These are phyloP conservation scores for Redunca redunca DNA, from an alignment of 2,113 vertebrate genomes.

Conservation along the genomic window DNA sequence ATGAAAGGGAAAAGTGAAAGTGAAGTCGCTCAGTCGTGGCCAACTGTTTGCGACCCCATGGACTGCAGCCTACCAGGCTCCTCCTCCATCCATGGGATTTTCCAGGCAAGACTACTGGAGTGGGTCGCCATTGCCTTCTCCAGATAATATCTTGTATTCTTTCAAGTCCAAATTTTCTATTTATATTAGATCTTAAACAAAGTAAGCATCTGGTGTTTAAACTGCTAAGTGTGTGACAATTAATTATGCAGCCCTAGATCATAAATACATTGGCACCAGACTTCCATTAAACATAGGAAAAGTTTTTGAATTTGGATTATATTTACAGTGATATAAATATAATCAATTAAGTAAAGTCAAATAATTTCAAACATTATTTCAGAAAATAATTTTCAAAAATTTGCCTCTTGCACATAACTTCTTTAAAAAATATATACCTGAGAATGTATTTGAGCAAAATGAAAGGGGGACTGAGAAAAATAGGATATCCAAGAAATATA, in stretches of 20 bases:
- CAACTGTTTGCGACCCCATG: fast-evolving
- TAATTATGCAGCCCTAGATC: neutral
- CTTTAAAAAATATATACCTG: neutral
- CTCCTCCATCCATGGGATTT: no score
- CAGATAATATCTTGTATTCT: neutral
- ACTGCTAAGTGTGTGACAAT: neutral
- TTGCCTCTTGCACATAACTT: neutral
- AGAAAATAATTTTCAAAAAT: neutral
- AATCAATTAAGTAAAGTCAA: neutral
- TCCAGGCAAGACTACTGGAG: no score
- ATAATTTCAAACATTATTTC: neutral
- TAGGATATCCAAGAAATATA: neutral
- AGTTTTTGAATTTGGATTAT: neutral
- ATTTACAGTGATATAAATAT: neutral
- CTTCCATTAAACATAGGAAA: neutral
- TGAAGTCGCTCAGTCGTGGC: no score
- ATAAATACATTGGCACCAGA: neutral
- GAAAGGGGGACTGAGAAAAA: neutral
- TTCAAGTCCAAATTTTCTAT: neutral
- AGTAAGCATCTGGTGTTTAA: neutral
- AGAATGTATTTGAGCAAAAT: neutral
- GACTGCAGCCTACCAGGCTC: no score
- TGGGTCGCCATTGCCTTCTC: no score
- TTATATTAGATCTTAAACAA: neutral
- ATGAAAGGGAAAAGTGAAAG: no score